Base-by-base conservation (phyloP, 2,113 vertebrate genomes). In the Amblyopsis rosae region DNA sequence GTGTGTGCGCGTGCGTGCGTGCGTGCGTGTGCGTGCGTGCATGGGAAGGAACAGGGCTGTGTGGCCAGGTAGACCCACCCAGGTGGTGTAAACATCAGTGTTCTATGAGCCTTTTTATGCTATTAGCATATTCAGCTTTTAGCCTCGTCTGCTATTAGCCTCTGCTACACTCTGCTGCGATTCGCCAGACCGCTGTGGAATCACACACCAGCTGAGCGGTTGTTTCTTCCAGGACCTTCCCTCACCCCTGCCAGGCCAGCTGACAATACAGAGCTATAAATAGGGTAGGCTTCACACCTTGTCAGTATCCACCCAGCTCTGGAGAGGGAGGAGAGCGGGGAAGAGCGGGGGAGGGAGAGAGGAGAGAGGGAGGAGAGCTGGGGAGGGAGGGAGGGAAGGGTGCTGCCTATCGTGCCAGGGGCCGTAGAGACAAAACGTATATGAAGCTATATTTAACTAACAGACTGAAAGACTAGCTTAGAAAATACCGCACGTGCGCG, bases 21-120 rank as follows among this genome's bases (percentile, higher is more conserved):
- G 16, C 62, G 19, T 69, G 19, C 1, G 19, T 26, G 19, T 2
- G 45, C 50, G 16, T 62, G 19, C 66, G 48, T 54, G 15, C 65
- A 59, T 74, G 67, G 57, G 77, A 67, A 73, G 70, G 67, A 73
- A 77, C 63, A 35, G 48, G 59, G 13, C 59, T 11, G 62, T n/a
- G 41, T 16, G 9, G 57, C 48, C 1, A 3, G 66, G 32, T 66
- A 71, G 59, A 75, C 70, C 17, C 70, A 79, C 74, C 68, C 77
- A 41, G 79, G 69, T 63, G 79, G 69, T 63, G 69, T 73, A 64
- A 35, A 69, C 64, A n/a, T n/a, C n/a, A 47, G 19, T 3, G 16
- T 66, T 77, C 79, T 65, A 65, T 80, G 67, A 62, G 70, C 62
- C 16, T 57, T 54, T 26, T 26, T 26, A 26, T 26, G 26, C 26